A percentile compares a stretch with the other conserved stretches of the same genome.
These are phyloP conservation scores for Ceratina calcarata DNA, from an alignment of 1,140 invertebrate species.

Conservation along the genomic window DNA sequence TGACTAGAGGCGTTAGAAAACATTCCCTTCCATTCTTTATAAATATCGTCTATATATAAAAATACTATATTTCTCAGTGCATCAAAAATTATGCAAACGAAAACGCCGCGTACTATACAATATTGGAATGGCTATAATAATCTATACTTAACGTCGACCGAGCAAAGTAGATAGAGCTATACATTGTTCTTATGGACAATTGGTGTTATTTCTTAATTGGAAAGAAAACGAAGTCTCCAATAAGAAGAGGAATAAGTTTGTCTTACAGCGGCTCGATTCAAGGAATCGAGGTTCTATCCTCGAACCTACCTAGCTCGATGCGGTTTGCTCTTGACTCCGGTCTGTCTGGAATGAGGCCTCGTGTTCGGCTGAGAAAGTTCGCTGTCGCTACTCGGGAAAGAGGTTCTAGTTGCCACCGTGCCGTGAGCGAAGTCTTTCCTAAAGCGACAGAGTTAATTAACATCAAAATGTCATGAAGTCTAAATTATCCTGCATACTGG, in stretches of 20 bases:
- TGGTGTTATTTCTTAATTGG: not conserved
- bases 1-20: slow-evolving; percentile 75
- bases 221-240: no score
- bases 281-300: not conserved
- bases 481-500: not conserved
- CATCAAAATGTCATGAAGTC: not conserved
- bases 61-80: no score
- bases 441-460: no score
- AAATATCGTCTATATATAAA: no score
- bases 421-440: slow-evolving; percentile 82
- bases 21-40: no score
- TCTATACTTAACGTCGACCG: no score
- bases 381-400: slow-evolving; percentile 78
- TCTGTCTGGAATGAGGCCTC: slow-evolving; percentile 75
- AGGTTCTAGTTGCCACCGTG: slow-evolving; percentile 73
- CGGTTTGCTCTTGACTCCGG: slow-evolving; percentile 67
- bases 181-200: no score
- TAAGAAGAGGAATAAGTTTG: no score
- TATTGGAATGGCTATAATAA: no score
- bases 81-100: no score
- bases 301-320: slow-evolving; percentile 69
- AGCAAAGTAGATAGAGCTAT: no score
- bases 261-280: not conserved
- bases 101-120: no score
- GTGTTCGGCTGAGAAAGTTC: slow-evolving; percentile 79